Evolutionary conservation across 1,140 invertebrate genomes (phyloP).

Genomic region (Trissolcus basalis): DNA sequence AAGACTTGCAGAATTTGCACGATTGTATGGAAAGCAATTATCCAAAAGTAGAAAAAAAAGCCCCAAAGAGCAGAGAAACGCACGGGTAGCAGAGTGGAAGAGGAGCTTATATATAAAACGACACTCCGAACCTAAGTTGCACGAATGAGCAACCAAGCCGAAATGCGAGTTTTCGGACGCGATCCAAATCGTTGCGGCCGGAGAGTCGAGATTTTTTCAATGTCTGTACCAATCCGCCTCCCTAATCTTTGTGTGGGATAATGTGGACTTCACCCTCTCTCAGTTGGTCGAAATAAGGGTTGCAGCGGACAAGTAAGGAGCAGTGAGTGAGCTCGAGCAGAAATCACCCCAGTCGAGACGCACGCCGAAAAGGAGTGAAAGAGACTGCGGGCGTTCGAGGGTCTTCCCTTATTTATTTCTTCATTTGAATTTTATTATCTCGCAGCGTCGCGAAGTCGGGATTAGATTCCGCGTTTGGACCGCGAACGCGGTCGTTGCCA

Average conservation of each 20-base stretch:
- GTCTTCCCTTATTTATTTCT: slow-evolving; percentile 75
- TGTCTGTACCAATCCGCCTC: slow-evolving; percentile 64
- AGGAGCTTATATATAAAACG: slow-evolving; percentile 1
- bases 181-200: slow-evolving; percentile 41
- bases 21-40: not conserved
- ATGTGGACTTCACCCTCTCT: slow-evolving; percentile 61
- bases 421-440: slow-evolving; percentile 77
- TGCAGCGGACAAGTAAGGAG: slow-evolving; percentile 71
- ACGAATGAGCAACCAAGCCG: not conserved
- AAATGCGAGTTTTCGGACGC: slow-evolving; percentile 25
- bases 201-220: slow-evolving; percentile 59
- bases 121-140: not conserved
- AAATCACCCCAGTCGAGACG: slow-evolving; percentile 61
- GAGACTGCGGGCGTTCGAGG: slow-evolving; percentile 62
- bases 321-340: slow-evolving; percentile 59
- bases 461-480: slow-evolving; percentile 10
- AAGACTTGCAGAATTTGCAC: too few relatives aligned
- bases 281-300: slow-evolving; percentile 69
- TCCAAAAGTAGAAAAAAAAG: not conserved
- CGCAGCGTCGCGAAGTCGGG: slow-evolving; percentile 60
- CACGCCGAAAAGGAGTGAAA: slow-evolving; percentile 51
- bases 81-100: not conserved
- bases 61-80: not conserved
- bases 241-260: slow-evolving; percentile 61
- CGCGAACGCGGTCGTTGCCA: not conserved